Percentiles rank a stretch among this genome's conserved stretches.
These are phyloP conservation scores for Drosophila santomea DNA, from an alignment of 1,140 invertebrate species.

Conservation along the genomic window DNA sequence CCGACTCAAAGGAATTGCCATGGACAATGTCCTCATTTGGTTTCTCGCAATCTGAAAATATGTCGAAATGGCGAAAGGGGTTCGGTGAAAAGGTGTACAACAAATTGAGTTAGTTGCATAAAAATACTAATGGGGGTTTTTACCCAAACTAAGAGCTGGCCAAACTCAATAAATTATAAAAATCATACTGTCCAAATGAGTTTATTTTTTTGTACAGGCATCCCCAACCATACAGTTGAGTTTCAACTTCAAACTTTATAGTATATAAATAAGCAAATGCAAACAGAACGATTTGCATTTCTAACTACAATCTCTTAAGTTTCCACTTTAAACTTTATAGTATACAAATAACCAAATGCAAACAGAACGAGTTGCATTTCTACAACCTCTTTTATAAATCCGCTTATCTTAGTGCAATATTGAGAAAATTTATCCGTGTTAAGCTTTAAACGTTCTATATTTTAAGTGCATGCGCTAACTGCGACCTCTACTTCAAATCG, in stretches of 20 bases:
- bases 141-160: conserved; percentile 59
- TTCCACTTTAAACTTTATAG: neutral
- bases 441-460: too few relatives aligned
- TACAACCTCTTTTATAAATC: neutral
- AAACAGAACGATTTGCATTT: neutral
- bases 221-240: neutral
- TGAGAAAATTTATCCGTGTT: too few relatives aligned
- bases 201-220: conserved; percentile 21
- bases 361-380: neutral
- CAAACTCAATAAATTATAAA: conserved; percentile 61
- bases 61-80: neutral
- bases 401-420: neutral
- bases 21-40: conserved; percentile 87
- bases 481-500: conserved; percentile 17
- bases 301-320: too few relatives aligned
- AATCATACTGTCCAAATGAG: neutral
- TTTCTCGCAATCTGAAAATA: conserved; percentile 79
- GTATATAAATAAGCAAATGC: neutral
- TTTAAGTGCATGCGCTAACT: neutral
- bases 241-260: neutral
- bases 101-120: conserved; percentile 56
- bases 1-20: conserved; percentile 90
- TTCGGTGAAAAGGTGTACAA: neutral
- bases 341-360: neutral
- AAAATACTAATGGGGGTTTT: conserved; percentile 32